Conservation (phyloP, 2,888 invertebrate genomes). For the Cephus pygmeus region DNA sequence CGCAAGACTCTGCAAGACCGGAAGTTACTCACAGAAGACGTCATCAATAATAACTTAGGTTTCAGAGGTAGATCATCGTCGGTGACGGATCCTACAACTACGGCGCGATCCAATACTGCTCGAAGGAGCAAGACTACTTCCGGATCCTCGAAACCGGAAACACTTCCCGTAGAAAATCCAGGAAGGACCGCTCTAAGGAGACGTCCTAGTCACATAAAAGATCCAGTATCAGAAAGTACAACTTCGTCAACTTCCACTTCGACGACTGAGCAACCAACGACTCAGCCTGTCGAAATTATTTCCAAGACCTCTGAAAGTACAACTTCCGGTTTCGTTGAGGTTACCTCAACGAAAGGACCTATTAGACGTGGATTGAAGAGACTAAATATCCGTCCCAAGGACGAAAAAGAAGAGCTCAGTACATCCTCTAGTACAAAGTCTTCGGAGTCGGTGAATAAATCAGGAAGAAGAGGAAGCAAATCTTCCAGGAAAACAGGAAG, state of each 20-base stretch:
- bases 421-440: conserved; percentile 15
- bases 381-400: conserved; percentile 21
- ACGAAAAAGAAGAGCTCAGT: conserved; percentile 25
- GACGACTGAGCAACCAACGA: conserved; percentile 14
- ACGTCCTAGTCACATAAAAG: conserved; percentile 36
- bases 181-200: conserved; percentile 58
- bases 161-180: conserved; percentile 40
- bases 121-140: not conserved
- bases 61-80: conserved; percentile 55
- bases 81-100: conserved; percentile 10
- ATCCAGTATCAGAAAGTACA: conserved; percentile 18
- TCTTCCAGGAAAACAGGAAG: conserved; percentile 37
- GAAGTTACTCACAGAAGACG: conserved; percentile 46
- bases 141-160: conserved; percentile 9
- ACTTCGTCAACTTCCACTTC: conserved; percentile 15
- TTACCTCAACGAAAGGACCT: not conserved
- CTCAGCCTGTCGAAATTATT: not conserved
- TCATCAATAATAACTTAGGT: conserved; percentile 56
- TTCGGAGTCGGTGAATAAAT: conserved; percentile 7
- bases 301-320: conserved; percentile 24
- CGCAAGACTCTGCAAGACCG: conserved; percentile 12
- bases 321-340: not conserved
- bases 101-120: not conserved
- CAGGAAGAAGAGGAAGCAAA: conserved; percentile 44
- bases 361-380: conserved; percentile 30